Evolutionary conservation across 2,797 vertebrate genomes (phyloP).

Genomic region (Acanthornis magna): DNA sequence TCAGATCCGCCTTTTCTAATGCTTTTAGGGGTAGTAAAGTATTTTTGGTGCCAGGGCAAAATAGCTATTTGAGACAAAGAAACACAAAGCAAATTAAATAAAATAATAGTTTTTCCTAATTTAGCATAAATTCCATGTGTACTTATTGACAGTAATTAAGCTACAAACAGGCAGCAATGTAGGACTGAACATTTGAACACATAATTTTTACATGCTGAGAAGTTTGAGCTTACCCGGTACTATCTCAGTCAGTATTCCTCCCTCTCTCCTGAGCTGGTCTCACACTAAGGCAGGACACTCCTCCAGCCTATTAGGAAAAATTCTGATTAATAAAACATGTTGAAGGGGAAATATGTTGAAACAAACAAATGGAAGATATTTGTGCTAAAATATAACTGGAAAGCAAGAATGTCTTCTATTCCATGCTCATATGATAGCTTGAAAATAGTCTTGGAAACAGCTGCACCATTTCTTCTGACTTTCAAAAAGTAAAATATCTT

Average conservation of each 20-base stretch:
- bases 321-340: background rate
- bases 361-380: slow-evolving; percentile 33
- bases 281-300: background rate
- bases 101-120: background rate
- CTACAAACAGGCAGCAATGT: background rate
- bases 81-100: background rate
- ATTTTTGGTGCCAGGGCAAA: background rate
- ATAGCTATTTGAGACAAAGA: background rate
- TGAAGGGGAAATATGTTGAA: background rate
- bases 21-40: background rate
- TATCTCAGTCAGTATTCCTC: background rate
- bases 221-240: background rate
- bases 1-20: background rate
- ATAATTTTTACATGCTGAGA: background rate
- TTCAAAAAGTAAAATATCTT: background rate
- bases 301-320: slow-evolving; percentile 2
- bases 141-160: background rate
- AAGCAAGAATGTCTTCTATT: background rate
- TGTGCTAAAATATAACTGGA: slow-evolving; percentile 1
- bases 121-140: background rate
- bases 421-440: background rate
- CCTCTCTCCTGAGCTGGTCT: background rate
- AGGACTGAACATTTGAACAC: background rate
- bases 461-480: slow-evolving; percentile 8
- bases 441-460: background rate